phyloP scores from a whole-genome alignment of 2,888 invertebrate genomes.

The Phytoseiulus persimilis region DNA sequence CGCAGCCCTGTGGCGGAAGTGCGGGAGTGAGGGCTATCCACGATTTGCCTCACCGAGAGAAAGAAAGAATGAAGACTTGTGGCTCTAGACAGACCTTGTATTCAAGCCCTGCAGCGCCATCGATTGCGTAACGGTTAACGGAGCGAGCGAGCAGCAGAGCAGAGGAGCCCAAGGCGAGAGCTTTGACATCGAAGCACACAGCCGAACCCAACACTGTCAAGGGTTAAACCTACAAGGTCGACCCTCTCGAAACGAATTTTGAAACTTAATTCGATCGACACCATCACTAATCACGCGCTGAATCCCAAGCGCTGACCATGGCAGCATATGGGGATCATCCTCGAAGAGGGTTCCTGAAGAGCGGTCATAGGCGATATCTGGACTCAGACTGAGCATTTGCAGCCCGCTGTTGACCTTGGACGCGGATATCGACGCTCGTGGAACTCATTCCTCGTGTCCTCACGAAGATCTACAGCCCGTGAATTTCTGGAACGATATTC shows the following conservation, averaged over 20 bases:
- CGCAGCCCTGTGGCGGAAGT: background rate
- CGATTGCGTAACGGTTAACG: constrained; percentile 5
- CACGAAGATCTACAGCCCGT: background rate
- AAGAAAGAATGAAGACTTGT: constrained; percentile 5
- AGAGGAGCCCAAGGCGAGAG: constrained; percentile 5
- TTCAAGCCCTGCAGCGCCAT: constrained; percentile 5
- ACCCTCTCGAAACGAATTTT: background rate
- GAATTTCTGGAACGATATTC: background rate
- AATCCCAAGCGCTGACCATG: no score
- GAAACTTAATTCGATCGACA: background rate
- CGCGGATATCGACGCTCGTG: background rate
- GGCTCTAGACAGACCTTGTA: background rate
- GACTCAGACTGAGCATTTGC: no score
- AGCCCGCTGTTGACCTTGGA: background rate
- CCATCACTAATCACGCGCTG: background rate
- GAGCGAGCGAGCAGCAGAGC: constrained; percentile 5
- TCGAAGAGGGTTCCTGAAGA: no score
- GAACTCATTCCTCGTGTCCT: background rate
- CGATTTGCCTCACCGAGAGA: constrained; percentile 5
- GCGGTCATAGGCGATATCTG: no score
- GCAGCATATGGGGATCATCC: no score
- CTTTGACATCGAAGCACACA: background rate
- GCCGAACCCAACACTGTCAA: constrained; percentile 5
- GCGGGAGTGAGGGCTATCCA: constrained; percentile 5
- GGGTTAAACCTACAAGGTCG: background rate